phyloP scores from a whole-genome alignment of 2,113 vertebrate species.

The Scomber japonicus region DNA sequence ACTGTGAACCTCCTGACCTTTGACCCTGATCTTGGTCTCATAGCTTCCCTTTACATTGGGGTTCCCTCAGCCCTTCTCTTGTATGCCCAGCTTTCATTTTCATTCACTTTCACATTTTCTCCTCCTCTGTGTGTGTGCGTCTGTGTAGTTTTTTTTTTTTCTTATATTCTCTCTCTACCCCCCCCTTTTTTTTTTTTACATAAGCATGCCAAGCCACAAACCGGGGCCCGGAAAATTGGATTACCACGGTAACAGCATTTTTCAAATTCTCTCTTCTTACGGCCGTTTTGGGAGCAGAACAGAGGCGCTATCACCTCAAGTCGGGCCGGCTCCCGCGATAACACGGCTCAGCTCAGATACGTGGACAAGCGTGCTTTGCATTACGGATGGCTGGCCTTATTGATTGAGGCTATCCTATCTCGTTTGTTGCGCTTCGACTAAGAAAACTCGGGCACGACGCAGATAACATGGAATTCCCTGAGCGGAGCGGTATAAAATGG shows the following conservation, averaged over 20 bases:
- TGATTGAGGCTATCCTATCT: constrained; percentile 36
- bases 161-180: not conserved
- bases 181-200: constrained; percentile 20
- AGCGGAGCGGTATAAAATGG: constrained; percentile 17
- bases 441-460: constrained; percentile 22
- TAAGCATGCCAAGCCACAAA: constrained; percentile 54
- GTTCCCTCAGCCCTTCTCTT: not conserved
- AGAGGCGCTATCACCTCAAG: constrained; percentile 43
- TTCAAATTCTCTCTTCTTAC: constrained; percentile 62
- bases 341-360: constrained; percentile 22
- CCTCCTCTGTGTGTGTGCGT: too few relatives aligned
- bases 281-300: constrained; percentile 46
- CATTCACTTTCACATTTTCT: constrained; percentile 10
- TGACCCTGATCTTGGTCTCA: constrained; percentile 1
- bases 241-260: constrained; percentile 72
- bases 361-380: constrained; percentile 15
- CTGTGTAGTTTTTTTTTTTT: not conserved
- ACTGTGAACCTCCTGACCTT: not conserved
- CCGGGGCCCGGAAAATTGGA: constrained; percentile 68
- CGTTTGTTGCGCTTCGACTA: constrained; percentile 24
- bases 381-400: constrained; percentile 18
- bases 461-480: constrained; percentile 30
- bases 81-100: not conserved
- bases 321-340: constrained; percentile 27
- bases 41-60: not conserved